These are phyloP conservation scores for Oikopleura dioica DNA, from an alignment of 23 tunicate genomes.

Conservation along the genomic window DNA sequence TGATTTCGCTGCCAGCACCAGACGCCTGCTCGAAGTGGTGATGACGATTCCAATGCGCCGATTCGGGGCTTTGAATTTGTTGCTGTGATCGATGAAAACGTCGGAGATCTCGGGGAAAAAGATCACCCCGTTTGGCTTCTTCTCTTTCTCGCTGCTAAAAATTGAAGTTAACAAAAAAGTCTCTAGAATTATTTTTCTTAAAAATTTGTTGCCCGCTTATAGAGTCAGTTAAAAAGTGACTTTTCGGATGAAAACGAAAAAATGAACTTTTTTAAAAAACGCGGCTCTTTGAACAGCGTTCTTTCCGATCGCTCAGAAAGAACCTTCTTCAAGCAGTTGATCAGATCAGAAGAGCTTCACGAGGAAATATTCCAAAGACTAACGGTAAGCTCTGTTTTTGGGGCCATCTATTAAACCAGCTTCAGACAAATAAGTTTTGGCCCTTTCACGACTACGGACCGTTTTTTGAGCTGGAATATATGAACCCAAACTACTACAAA, in stretches of 20 bases:
- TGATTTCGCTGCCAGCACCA: neutral
- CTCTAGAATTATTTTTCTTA: neutral
- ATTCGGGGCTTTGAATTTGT: slow-evolving; percentile 31
- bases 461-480: slow-evolving; percentile 8
- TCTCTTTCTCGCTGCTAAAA: slow-evolving; percentile 54
- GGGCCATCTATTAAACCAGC: no score
- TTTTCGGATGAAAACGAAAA: neutral
- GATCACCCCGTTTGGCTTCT: slow-evolving; percentile 44
- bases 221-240: neutral
- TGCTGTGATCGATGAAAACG: slow-evolving; percentile 71
- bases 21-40: neutral
- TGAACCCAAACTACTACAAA: neutral
- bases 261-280: no score
- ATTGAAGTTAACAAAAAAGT: no score
- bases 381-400: no score
- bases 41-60: neutral
- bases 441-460: slow-evolving; percentile 11
- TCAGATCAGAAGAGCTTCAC: no score
- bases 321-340: no score
- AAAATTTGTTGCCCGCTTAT: neutral
- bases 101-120: slow-evolving; percentile 69
- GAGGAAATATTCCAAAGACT: no score
- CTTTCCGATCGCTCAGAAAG: no score
- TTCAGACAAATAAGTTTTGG: slow-evolving; percentile 3
- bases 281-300: no score